A percentile compares a stretch with the other conserved stretches of the same genome.
phyloP scores from a whole-genome alignment of 2,797 vertebrate species.

The Halcyon smyrnensis region DNA sequence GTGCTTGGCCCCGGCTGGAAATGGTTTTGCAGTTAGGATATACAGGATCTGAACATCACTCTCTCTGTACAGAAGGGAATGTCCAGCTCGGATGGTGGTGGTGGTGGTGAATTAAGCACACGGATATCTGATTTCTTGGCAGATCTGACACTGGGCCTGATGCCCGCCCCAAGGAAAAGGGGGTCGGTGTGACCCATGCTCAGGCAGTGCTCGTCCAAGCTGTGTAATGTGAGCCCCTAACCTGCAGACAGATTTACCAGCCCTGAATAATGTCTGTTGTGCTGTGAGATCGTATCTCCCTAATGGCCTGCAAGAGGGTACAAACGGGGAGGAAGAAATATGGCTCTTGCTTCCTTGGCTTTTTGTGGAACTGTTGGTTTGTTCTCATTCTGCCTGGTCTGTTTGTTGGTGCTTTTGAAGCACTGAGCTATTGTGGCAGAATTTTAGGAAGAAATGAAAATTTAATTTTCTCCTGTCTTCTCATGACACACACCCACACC shows the following conservation, averaged over 20 bases:
- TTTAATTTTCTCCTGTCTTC: not conserved
- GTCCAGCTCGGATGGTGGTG: constrained; percentile 29
- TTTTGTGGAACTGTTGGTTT: not conserved
- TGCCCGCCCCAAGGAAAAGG: constrained; percentile 62
- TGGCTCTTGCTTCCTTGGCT: constrained; percentile 13
- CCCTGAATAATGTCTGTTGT: constrained; percentile 76
- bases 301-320: constrained; percentile 53
- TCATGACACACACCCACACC: not conserved
- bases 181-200: constrained; percentile 64
- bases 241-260: constrained; percentile 68
- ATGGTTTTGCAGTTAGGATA: not conserved
- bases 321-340: constrained; percentile 63
- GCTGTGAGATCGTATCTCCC: constrained; percentile 67
- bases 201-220: constrained; percentile 7
- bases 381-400: not conserved
- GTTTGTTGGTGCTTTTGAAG: not conserved
- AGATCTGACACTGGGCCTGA: not conserved
- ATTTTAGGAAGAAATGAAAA: not conserved
- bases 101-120: constrained; percentile 49
- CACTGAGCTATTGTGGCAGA: not conserved
- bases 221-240: constrained; percentile 54
- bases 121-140: constrained; percentile 68
- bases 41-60: not conserved
- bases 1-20: not conserved
- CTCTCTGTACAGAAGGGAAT: constrained; percentile 4